Conservation (phyloP, 1,140 invertebrate genomes). For the Heliothis virescens region DNA sequence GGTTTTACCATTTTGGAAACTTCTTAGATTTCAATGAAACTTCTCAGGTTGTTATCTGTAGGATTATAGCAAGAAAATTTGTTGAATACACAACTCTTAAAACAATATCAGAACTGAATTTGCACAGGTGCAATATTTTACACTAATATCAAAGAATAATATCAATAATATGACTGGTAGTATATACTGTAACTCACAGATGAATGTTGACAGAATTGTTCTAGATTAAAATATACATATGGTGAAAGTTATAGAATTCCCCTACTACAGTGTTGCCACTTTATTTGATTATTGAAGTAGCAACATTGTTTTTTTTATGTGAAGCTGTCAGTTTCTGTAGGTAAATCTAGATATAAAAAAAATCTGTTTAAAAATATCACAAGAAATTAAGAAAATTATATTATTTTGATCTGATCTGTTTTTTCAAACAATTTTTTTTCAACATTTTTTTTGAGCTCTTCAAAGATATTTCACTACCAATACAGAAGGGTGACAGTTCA, state of each 20-base stretch:
- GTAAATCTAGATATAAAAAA: too few species aligned
- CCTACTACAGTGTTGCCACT: conserved; percentile 10
- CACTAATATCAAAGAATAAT: background rate
- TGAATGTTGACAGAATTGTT: background rate
- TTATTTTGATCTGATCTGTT: too few species aligned
- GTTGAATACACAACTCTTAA: background rate
- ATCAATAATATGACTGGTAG: background rate
- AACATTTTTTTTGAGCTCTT: too few species aligned
- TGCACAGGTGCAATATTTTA: background rate
- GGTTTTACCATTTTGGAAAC: conserved; percentile 4
- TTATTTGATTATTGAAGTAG: background rate
- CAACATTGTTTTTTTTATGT: background rate
- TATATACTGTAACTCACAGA: background rate
- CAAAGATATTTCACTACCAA: too few species aligned
- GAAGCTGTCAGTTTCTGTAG: background rate
- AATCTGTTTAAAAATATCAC: background rate
- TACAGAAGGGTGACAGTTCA: too few species aligned
- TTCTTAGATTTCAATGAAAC: background rate
- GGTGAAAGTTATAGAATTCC: conserved; percentile 1
- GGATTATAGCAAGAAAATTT: background rate
- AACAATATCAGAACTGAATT: background rate
- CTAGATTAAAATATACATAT: background rate
- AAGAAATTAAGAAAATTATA: too few species aligned
- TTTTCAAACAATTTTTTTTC: too few species aligned
- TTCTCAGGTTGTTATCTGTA: conserved; percentile 1